phyloP scores from a whole-genome alignment of 2,113 vertebrate genomes.

The Proteles cristata region DNA sequence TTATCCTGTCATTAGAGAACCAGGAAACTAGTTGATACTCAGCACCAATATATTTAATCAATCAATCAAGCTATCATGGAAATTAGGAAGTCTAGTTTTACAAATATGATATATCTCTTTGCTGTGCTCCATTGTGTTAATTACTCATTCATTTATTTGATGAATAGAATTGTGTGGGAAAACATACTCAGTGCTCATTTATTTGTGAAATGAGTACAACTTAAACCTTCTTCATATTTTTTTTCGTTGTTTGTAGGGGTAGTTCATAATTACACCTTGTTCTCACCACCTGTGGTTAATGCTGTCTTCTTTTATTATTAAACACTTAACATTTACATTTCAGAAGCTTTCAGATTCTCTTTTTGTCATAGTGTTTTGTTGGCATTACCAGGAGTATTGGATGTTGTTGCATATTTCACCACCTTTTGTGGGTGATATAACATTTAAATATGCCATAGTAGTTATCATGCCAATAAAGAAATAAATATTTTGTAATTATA shows the following conservation, averaged over 20 bases:
- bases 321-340: conserved; percentile 73
- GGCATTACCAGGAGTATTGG: conserved; percentile 69
- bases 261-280: background rate
- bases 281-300: background rate
- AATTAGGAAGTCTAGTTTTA: background rate
- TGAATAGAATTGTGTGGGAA: background rate
- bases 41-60: background rate
- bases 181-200: background rate
- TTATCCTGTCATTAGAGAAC: background rate
- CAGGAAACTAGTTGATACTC: background rate
- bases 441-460: conserved; percentile 83
- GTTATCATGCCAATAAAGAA: conserved; percentile 78
- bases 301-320: conserved; percentile 63
- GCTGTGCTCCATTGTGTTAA: background rate
- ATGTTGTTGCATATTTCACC: conserved; percentile 73
- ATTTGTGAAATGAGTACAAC: background rate
- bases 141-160: background rate
- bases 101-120: background rate
- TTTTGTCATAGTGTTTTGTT: conserved; percentile 51
- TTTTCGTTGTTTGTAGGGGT: background rate
- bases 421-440: conserved; percentile 72
- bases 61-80: background rate
- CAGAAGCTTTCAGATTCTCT: conserved; percentile 50
- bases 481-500: conserved; percentile 82
- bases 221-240: background rate